phyloP scores from a whole-genome alignment of 2,888 invertebrate genomes.

The Pachymerium ferrugineum region DNA sequence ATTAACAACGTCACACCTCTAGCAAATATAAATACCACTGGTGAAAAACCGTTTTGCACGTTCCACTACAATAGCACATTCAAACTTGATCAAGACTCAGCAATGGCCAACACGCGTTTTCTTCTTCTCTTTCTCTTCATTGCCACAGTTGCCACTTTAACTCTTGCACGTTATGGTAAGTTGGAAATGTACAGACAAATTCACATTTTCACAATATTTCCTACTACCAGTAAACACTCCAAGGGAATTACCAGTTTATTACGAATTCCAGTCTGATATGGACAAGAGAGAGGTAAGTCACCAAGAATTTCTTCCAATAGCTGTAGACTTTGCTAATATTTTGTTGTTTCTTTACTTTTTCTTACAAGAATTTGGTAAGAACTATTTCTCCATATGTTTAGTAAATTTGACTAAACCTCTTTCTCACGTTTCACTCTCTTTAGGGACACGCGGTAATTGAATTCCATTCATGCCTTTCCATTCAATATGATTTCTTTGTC shows the following conservation, averaged over 20 bases:
- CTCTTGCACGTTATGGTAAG: neutral
- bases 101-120: neutral
- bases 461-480: neutral
- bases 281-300: conserved; percentile 1
- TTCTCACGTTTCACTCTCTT: neutral
- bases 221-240: neutral
- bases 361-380: neutral
- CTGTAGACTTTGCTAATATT: neutral
- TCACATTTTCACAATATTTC: neutral
- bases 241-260: neutral
- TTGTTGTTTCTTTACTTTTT: neutral
- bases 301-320: no score
- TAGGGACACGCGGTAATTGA: conserved; percentile 6
- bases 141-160: neutral
- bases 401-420: neutral
- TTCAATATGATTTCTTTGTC: neutral
- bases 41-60: neutral
- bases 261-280: neutral
- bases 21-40: neutral
- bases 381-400: neutral
- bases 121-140: neutral
- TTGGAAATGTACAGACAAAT: no score
- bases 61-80: neutral
- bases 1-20: neutral
- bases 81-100: neutral